Evolutionary conservation across 2,113 vertebrate genomes (phyloP), one percentile per base, ranked within the genome.

Genomic region (Nerophis lumbriciformis): DNA sequence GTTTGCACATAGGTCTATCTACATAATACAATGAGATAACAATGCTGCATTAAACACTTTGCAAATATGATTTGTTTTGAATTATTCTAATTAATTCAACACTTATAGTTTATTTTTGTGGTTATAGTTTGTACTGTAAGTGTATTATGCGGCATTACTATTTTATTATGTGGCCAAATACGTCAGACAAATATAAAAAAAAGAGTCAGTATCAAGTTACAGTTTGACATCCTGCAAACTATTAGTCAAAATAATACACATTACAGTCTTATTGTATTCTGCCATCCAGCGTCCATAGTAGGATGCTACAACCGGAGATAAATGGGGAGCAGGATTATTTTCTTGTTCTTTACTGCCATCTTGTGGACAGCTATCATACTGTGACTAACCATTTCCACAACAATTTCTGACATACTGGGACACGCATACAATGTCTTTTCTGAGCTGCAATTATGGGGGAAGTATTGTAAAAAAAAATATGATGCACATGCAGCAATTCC

Each of bases 301-400:
- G 12, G 19, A 38, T 78, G 75, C 35, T 15, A 63, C 79, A 81
- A 8, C 5, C 39, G 0, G 5, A 53, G 19, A 3, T n/a, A 10
- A 48, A 57, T 19, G 11, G 53, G 66, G 5, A 11, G 19, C 5
- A 10, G 51, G 12, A 37, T 49, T 5, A 9, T 5, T 49, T 37
- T 1, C 8, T 13, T 36, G 48, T 60, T 48, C 60, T 80, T 61
- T 80, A 66, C 78, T 80, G 69, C 81, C 83, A 78, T 56, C 83
- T 11, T 61, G 83, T 73, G 87, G 84, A 66, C 0, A 21, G 21
- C 0, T 9, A 37, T 4, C n/a, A 15, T 53, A 56, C 16, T 1
- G 36, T 16, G 8, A 56, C 37, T 56, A 38, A 42, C 9, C 14
- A 16, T 16, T 39, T 15, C 5, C 36, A 36, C 13, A 37, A 21